Evolutionary conservation across 2,888 invertebrate species (phyloP).

Genomic region (Eilema caniola): DNA sequence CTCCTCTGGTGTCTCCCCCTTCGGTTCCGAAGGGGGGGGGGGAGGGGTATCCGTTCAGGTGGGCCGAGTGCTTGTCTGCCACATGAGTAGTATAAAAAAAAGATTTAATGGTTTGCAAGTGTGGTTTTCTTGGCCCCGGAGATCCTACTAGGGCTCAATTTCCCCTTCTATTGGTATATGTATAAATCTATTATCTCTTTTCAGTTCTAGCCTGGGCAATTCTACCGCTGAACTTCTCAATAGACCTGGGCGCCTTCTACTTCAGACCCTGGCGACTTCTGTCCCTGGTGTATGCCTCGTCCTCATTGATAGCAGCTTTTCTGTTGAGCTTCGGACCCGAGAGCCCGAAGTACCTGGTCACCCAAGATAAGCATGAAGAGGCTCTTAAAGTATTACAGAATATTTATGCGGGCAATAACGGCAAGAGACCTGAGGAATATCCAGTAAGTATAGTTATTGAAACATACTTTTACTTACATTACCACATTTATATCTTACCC

Average conservation of each 20-base stretch:
- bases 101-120: no score
- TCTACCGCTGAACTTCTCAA: slow-evolving; percentile 86
- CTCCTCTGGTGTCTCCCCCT: no score
- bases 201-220: slow-evolving; percentile 89
- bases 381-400: slow-evolving; percentile 87
- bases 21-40: no score
- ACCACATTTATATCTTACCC: no score
- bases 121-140: no score
- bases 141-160: no score
- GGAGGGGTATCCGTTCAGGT: no score
- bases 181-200: slow-evolving; percentile 37
- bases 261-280: slow-evolving; percentile 91
- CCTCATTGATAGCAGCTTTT: slow-evolving; percentile 87
- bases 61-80: no score
- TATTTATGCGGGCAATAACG: slow-evolving; percentile 86
- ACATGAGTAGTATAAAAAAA: no score
- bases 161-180: not conserved
- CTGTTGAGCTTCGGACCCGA: slow-evolving; percentile 89
- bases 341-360: slow-evolving; percentile 92
- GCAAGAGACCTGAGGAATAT: slow-evolving; percentile 74
- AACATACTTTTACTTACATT: not conserved
- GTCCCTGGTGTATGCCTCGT: slow-evolving; percentile 83
- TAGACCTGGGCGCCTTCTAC: slow-evolving; percentile 79
- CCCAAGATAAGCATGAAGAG: slow-evolving; percentile 87
- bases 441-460: slow-evolving; percentile 80